Base-by-base conservation (phyloP, 2,888 invertebrate species). In the Eurois occulta region DNA sequence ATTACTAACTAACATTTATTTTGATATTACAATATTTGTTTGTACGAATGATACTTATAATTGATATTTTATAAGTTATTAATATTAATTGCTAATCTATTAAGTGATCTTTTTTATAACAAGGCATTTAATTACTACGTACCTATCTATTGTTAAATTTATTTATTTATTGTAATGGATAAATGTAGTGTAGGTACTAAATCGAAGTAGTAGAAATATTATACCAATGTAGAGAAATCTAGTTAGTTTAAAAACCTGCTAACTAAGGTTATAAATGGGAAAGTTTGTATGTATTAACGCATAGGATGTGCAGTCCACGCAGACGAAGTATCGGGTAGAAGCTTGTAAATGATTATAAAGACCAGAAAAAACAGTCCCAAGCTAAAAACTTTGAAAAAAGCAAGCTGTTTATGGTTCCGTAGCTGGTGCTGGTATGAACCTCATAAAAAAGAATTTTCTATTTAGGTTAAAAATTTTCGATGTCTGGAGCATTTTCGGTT, bases 1-100 rank as follows among this genome's bases (percentile, higher is more conserved):
- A 43, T 35, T 75, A 43, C 52, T 48, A 68, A 52, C 52, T 60
- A 72, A 75, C 72, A 81, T 76, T 80, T 78, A 16, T 55, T 35
- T 41, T 73, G 10, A 32, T 76, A 13, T 46, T 72, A 43, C 35
- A 65, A 41, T 41, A 41, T 41, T 38, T 41, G 11, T 48, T 11
- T 38, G 2, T 72, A 38, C 35, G 1, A 62, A 21, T 48, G 11
- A 58, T 21, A n/a, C n/a, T n/a, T n/a, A 32, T n/a, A 28, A 38
- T n/a, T 18, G 13, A 38, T 52, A 38, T 38, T 35, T 65, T 62
- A 28, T 38, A 41, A 46, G 6, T 46, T 16, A 46, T 46, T 46
- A 46, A 7, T 46, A 46, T 46, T 55, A 13, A 5, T 62, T 68
- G 18, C 11, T 65, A n/a, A 8, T 0, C 21, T 64, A 75, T 1